These are phyloP conservation scores for Trichonephila clavipes DNA, from an alignment of 1,140 invertebrate genomes.

Conservation along the genomic window DNA sequence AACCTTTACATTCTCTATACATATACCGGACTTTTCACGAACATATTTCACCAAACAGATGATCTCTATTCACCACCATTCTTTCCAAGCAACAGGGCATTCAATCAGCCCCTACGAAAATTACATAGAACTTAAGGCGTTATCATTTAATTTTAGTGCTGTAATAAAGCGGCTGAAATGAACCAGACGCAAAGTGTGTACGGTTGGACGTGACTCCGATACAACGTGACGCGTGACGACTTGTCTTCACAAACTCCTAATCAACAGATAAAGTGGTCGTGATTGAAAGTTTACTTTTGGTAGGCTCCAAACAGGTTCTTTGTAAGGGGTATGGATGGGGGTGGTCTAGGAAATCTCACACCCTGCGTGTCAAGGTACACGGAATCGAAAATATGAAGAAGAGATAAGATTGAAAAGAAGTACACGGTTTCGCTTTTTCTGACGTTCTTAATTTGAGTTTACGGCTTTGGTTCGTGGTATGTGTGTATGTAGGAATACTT, in stretches of 20 bases:
- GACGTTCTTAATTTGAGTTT: constrained; percentile 8
- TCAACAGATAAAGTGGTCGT: constrained; percentile 57
- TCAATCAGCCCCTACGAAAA: constrained; percentile 17
- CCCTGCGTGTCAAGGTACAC: constrained; percentile 24
- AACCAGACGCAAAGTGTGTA: not conserved
- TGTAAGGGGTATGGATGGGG: not conserved
- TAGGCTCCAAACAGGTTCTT: not conserved
- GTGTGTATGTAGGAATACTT: not conserved
- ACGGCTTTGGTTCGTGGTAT: not conserved
- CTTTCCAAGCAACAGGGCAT: not conserved
- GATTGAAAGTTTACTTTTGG: constrained; percentile 20
- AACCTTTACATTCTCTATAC: not conserved
- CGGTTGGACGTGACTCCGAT: constrained; percentile 40
- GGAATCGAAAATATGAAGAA: constrained; percentile 49
- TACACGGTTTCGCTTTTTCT: constrained; percentile 50
- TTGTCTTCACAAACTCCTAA: not conserved
- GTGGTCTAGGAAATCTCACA: constrained; percentile 49
- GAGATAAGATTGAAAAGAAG: constrained; percentile 12
- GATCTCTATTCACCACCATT: not conserved
- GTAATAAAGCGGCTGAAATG: not conserved
- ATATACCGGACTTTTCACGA: not conserved
- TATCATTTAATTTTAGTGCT: constrained; percentile 71
- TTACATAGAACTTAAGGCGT: constrained; percentile 45
- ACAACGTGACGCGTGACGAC: constrained; percentile 30
- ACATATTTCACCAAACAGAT: not conserved